Conservation (phyloP, 2,797 vertebrate genomes). For the Hoplostethus atlanticus region DNA sequence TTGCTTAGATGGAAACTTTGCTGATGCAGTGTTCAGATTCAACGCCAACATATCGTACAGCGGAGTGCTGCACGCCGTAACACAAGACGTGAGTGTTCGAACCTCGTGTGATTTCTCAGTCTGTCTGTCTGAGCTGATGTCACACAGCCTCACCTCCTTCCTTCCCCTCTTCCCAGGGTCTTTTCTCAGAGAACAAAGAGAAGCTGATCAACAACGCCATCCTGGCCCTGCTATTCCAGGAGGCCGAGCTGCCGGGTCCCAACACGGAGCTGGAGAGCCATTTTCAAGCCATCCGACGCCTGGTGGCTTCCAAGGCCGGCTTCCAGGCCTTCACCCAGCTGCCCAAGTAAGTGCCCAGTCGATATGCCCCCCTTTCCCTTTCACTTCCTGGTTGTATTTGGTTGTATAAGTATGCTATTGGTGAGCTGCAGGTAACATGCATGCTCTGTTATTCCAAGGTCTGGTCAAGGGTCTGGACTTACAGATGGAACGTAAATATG, state of each 20-base stretch:
- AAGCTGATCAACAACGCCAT: conserved; percentile 99
- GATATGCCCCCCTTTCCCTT: background rate
- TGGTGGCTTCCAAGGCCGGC: conserved; percentile 98
- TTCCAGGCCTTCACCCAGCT: conserved; percentile 99
- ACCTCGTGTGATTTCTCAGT: conserved; percentile 5
- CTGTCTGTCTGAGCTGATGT: background rate
- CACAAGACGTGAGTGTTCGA: conserved; percentile 93
- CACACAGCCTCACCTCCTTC: background rate
- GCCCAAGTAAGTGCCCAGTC: conserved; percentile 88
- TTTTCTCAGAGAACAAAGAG: conserved; percentile 99
- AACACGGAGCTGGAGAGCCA: conserved; percentile 97
- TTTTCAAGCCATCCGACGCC: conserved; percentile 95
- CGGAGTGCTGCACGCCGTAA: conserved; percentile 97
- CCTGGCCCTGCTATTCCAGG: conserved; percentile 95
- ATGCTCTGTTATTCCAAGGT: conserved; percentile 86
- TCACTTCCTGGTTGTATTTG: conserved; percentile 32
- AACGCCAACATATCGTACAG: conserved; percentile 99
- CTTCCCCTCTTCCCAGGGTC: conserved; percentile 84
- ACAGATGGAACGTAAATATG: conserved; percentile 86
- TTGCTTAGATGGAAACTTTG: conserved; percentile 93
- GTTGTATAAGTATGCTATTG: conserved; percentile 33
- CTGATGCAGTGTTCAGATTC: conserved; percentile 97
- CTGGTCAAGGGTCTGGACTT: conserved; percentile 85
- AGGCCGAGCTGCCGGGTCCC: conserved; percentile 89
- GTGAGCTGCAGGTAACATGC: conserved; percentile 77